phyloP scores from a whole-genome alignment of 2,888 invertebrate species.

The Stramonita haemastoma region DNA sequence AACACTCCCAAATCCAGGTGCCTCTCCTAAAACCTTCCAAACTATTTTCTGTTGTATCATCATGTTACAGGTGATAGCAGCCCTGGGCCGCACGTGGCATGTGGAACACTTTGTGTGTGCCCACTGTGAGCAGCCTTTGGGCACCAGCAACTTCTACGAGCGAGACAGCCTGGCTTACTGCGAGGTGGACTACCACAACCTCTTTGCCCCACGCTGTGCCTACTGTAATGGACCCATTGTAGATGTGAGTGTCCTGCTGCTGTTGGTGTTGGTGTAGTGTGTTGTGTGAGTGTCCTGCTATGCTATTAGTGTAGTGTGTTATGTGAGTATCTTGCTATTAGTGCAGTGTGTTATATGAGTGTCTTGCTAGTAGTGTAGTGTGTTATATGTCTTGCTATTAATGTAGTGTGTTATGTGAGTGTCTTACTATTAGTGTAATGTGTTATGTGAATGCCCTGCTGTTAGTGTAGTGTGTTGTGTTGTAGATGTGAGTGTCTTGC shows the following conservation, averaged over 20 bases:
- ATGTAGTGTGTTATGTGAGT: too few species aligned
- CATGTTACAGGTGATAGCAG: constrained; percentile 88
- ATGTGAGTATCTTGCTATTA: constrained; percentile 83
- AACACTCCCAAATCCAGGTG: too few species aligned
- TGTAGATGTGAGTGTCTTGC: not conserved
- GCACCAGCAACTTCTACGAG: constrained; percentile 99
- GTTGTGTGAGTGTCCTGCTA: not conserved
- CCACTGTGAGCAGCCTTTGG: constrained; percentile 97
- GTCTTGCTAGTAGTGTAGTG: too few species aligned
- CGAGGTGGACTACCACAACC: constrained; percentile 98
- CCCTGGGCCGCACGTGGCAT: constrained; percentile 98
- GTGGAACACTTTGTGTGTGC: constrained; percentile 98
- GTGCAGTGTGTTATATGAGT: not conserved
- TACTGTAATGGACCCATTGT: constrained; percentile 99
- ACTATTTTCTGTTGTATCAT: not conserved
- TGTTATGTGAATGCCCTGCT: constrained; percentile 88
- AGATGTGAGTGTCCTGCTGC: constrained; percentile 85
- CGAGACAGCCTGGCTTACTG: constrained; percentile 97
- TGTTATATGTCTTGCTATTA: too few species aligned
- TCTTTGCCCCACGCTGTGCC: constrained; percentile 98
- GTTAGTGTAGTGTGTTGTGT: not conserved
- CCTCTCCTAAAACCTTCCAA: too few species aligned
- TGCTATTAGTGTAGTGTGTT: constrained; percentile 94
- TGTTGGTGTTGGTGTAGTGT: not conserved
- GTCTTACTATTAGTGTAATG: constrained; percentile 92